A percentile compares a stretch with the other conserved stretches of the same genome.
These are phyloP conservation scores for Nansenia antarctica DNA, from an alignment of 2,113 vertebrate species.

Conservation along the genomic window DNA sequence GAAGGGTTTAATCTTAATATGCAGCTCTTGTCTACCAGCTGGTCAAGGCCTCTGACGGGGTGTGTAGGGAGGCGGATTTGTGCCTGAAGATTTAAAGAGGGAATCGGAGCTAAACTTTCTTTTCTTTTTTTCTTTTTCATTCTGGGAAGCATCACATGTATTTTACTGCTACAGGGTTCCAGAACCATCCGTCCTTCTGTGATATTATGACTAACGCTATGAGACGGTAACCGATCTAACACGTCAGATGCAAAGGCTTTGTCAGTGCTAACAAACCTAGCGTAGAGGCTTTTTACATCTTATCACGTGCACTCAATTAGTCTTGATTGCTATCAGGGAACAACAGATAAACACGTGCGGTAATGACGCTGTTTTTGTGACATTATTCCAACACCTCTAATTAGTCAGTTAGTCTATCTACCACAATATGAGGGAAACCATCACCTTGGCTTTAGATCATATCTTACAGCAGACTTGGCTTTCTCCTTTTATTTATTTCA, in stretches of 20 bases:
- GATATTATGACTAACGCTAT: conserved; percentile 19
- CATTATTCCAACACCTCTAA: conserved; percentile 39
- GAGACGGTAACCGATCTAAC: conserved; percentile 11
- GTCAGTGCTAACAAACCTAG: conserved; percentile 20
- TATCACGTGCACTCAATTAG: conserved; percentile 39
- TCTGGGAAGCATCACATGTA: background rate
- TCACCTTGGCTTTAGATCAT: background rate
- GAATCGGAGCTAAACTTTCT: background rate
- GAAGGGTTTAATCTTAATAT: conserved; percentile 32
- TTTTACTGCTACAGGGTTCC: background rate
- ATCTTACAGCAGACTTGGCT: background rate
- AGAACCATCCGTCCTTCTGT: background rate
- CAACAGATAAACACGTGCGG: conserved; percentile 25
- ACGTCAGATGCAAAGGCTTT: conserved; percentile 13
- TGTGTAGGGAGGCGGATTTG: conserved; percentile 8
- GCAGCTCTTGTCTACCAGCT: conserved; percentile 33
- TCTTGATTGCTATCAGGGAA: conserved; percentile 39
- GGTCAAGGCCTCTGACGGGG: conserved; percentile 27
- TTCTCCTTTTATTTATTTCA: background rate
- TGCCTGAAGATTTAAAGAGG: conserved; percentile 1
- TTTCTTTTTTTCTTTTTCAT: background rate
- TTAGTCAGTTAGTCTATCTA: conserved; percentile 30
- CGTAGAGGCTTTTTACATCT: conserved; percentile 22
- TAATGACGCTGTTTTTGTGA: conserved; percentile 31
- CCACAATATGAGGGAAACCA: conserved; percentile 11